Conservation (phyloP, 2,888 invertebrate genomes). For the Saturnia pavonia region DNA sequence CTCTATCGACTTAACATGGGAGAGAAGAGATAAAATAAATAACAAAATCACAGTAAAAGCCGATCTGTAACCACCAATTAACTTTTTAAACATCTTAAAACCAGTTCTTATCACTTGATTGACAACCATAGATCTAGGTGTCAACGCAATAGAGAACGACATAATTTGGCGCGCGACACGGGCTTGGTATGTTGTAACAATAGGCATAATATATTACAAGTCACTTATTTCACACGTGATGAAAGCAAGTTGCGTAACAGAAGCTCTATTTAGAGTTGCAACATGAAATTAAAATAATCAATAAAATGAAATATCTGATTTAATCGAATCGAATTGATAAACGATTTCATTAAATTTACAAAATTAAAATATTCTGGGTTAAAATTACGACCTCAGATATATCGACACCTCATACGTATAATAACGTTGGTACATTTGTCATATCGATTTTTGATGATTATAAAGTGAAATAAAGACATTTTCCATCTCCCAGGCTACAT, state of each 20-base stretch:
- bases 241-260: conserved; percentile 40
- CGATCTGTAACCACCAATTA: background rate
- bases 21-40: background rate
- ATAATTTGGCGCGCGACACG: conserved; percentile 26
- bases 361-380: background rate
- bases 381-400: background rate
- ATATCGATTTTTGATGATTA: no score
- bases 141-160: conserved; percentile 25
- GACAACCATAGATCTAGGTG: conserved; percentile 26
- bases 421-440: no score
- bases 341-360: background rate
- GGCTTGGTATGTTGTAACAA: conserved; percentile 35
- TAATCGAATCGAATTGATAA: background rate
- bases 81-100: conserved; percentile 15
- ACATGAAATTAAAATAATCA: conserved; percentile 25
- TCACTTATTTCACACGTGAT: conserved; percentile 36
- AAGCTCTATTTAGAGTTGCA: conserved; percentile 26
- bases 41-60: background rate
- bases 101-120: conserved; percentile 23
- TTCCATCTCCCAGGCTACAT: no score
- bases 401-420: no score
- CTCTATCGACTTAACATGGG: background rate
- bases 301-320: background rate
- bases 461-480: no score
- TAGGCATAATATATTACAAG: conserved; percentile 26